These are phyloP conservation scores for Coleophora flavipennella DNA, from an alignment of 2,888 invertebrate species.

Conservation along the genomic window DNA sequence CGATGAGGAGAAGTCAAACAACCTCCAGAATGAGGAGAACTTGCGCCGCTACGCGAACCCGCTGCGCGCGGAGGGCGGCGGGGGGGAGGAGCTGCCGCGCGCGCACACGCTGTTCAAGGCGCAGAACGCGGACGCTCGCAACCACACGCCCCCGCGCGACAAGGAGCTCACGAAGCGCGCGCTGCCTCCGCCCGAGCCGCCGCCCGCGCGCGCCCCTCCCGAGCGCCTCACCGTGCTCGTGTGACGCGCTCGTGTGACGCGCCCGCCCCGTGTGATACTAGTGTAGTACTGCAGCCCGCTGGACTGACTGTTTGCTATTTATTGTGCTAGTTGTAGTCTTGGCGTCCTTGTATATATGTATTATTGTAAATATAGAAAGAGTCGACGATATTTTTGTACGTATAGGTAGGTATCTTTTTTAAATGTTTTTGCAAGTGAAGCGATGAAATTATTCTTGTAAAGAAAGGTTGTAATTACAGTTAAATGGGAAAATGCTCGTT, in stretches of 20 bases:
- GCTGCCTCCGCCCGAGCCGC: constrained; percentile 55
- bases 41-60: constrained; percentile 87
- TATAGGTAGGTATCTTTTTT: constrained; percentile 24
- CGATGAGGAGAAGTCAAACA: constrained; percentile 92
- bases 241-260: constrained; percentile 20
- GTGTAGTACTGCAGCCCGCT: constrained; percentile 20
- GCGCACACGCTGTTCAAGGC: constrained; percentile 85
- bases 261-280: constrained; percentile 29
- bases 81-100: constrained; percentile 67
- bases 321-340: constrained; percentile 38
- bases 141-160: constrained; percentile 83
- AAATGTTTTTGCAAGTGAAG: constrained; percentile 27
- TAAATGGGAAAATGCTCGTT: constrained; percentile 38
- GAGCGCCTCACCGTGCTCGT: constrained; percentile 64
- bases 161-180: constrained; percentile 86
- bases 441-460: constrained; percentile 37
- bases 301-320: constrained; percentile 32
- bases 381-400: constrained; percentile 37
- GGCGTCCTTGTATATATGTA: constrained; percentile 51
- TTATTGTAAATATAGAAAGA: constrained; percentile 62
- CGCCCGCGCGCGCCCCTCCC: constrained; percentile 39
- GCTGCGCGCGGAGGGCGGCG: constrained; percentile 74
- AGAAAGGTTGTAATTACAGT: constrained; percentile 41
- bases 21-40: constrained; percentile 92
- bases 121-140: constrained; percentile 87